A percentile compares a stretch with the other conserved stretches of the same genome.
These are phyloP conservation scores for Nomada ferruginata DNA, from an alignment of 2,888 invertebrate species.

Conservation along the genomic window DNA sequence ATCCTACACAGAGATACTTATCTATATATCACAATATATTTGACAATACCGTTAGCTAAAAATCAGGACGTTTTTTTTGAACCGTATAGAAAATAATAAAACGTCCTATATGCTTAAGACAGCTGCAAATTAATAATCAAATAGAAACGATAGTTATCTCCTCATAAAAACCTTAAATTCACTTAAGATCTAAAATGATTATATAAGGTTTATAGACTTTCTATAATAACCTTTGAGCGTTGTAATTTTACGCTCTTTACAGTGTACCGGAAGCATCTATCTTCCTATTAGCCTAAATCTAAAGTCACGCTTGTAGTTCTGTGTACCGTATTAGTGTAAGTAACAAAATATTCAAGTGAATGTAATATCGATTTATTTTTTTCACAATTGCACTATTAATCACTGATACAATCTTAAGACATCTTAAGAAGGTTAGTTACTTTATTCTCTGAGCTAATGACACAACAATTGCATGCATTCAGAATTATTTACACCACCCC, in stretches of 20 bases:
- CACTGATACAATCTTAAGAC: too few relatives aligned
- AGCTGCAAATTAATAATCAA: constrained; percentile 3
- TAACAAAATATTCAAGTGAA: not conserved
- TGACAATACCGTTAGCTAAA: not conserved
- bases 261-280: constrained; percentile 9
- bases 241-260: constrained; percentile 31
- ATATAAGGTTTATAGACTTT: not conserved
- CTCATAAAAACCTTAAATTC: not conserved
- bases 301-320: not conserved
- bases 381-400: too few relatives aligned
- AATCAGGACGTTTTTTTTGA: not conserved
- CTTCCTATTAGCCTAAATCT: not conserved
- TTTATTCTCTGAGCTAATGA: too few relatives aligned
- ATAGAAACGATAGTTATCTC: not conserved
- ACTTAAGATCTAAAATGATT: constrained; percentile 2
- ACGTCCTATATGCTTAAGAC: not conserved
- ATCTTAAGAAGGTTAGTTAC: too few relatives aligned
- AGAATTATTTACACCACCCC: too few relatives aligned
- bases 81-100: not conserved
- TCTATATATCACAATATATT: constrained; percentile 25
- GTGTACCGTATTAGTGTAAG: not conserved
- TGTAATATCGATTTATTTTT: too few relatives aligned
- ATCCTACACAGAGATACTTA: constrained; percentile 28
- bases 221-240: constrained; percentile 19
- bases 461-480: too few relatives aligned